Evolutionary conservation across 2,797 vertebrate genomes (phyloP), one percentile per base, ranked within the genome.

Genomic region (Antrozous pallidus): DNA sequence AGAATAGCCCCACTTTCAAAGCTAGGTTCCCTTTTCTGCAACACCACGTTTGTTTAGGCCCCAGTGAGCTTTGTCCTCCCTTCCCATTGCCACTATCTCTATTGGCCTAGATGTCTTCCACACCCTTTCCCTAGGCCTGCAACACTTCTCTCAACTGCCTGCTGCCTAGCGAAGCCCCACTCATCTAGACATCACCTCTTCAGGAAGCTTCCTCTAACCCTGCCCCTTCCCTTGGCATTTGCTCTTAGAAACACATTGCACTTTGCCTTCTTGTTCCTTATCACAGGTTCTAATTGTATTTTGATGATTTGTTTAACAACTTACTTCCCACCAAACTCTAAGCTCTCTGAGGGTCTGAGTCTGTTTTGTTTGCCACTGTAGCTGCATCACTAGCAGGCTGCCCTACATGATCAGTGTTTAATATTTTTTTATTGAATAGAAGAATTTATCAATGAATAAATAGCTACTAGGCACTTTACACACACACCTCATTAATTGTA

Each of bases 371-470:
- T n/a, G 65, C 26, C 47, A 36, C 6, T 42, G 40, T 54, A 91
- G 47, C 77, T 69, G 40, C 18, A 69, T 26, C 17, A 22, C 33
- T 75, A 47, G 36, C 49, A 93, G 33, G 54, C 42, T 77, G 81
- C 58, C 88, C 17, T 89, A 56, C 5, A 33, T 31, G 5, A 31
- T 67, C 3, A 6, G 11, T 77, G 28, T 71, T 79, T 74, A 56
- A 65, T 78, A 63, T 77, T 71, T 90, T 77, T 94, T 94, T 90
- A 74, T n/a, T 90, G 73, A 81, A 63, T 84, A 78, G n/a, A 81
- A 84, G 42, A 90, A 88, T 90, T 56, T 38, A 88, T 90, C 74
- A 95, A 81, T 61, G 78, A 92, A 94, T 77, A 88, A 88, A 56
- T 28, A 63, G 47, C 71, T 81, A 77, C 28, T 3, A 54, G 77